These are phyloP conservation scores for Calosoma granatense DNA, from an alignment of 1,140 invertebrate genomes.

Conservation along the genomic window DNA sequence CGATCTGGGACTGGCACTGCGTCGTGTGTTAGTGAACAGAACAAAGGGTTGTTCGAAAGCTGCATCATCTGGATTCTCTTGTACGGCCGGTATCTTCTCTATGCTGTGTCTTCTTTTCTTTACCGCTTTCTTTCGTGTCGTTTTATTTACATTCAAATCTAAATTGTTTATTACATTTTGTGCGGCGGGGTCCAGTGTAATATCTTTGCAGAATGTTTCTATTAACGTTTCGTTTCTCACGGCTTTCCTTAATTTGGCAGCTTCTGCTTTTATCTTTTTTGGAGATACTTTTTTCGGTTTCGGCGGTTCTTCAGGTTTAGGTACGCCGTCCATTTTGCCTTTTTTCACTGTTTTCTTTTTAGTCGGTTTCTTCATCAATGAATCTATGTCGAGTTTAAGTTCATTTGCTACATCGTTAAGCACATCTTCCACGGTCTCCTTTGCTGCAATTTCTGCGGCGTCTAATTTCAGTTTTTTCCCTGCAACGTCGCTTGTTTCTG, in stretches of 20 bases:
- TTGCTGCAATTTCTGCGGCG: conserved; percentile 3
- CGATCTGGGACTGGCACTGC: conserved; percentile 23
- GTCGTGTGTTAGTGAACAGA: conserved; percentile 22
- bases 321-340: not conserved
- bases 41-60: conserved; percentile 13
- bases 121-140: conserved; percentile 20
- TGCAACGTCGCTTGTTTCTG: conserved; percentile 10
- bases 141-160: conserved; percentile 29
- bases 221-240: conserved; percentile 14
- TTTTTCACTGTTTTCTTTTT: conserved; percentile 22
- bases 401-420: conserved; percentile 27
- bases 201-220: conserved; percentile 2
- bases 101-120: conserved; percentile 30
- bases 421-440: conserved; percentile 26
- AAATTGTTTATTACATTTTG: conserved; percentile 27
- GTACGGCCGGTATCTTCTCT: conserved; percentile 23
- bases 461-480: conserved; percentile 20
- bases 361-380: conserved; percentile 18
- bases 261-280: not conserved
- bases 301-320: not conserved
- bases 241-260: not conserved
- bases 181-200: not conserved
- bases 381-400: conserved; percentile 18
- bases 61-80: conserved; percentile 14
- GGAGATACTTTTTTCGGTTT: not conserved